These are phyloP conservation scores for Nomada ruficornis DNA, from an alignment of 2,888 invertebrate species.

Conservation along the genomic window DNA sequence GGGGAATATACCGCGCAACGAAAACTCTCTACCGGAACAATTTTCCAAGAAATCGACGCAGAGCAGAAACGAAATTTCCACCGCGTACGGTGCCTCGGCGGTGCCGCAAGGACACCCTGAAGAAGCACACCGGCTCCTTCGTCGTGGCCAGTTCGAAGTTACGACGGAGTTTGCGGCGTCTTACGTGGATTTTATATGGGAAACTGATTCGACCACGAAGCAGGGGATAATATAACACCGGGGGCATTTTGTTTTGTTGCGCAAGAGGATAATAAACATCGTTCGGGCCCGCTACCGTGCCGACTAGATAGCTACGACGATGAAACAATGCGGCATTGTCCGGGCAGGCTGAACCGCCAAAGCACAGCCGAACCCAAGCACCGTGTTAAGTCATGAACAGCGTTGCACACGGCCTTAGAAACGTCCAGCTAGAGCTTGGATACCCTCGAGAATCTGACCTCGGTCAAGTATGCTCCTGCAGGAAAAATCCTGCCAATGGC, in stretches of 20 bases:
- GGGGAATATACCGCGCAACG: background rate
- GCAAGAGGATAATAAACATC: conserved; percentile 75
- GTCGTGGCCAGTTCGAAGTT: conserved; percentile 59
- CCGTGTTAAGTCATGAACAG: conserved; percentile 72
- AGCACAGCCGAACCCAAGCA: conserved; percentile 69
- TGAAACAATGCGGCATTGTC: conserved; percentile 82
- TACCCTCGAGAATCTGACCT: conserved; percentile 46
- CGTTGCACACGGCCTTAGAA: conserved; percentile 59
- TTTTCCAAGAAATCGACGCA: conserved; percentile 3
- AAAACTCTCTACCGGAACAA: too few species aligned
- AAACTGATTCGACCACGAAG: conserved; percentile 68
- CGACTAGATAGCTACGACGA: conserved; percentile 76
- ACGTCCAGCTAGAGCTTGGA: conserved; percentile 31
- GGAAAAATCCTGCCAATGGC: background rate
- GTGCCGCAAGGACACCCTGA: conserved; percentile 35
- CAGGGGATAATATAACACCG: conserved; percentile 66
- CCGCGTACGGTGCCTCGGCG: background rate
- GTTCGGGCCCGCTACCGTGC: conserved; percentile 67
- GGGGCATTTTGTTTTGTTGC: conserved; percentile 70
- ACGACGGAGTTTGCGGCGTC: conserved; percentile 52
- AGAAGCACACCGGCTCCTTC: background rate
- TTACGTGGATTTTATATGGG: conserved; percentile 64
- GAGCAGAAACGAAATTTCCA: too few species aligned
- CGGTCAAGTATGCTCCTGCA: conserved; percentile 10
- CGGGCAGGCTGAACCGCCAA: conserved; percentile 76